Base-by-base conservation (phyloP, 2,888 invertebrate species). In the Neelides folsomi region DNA sequence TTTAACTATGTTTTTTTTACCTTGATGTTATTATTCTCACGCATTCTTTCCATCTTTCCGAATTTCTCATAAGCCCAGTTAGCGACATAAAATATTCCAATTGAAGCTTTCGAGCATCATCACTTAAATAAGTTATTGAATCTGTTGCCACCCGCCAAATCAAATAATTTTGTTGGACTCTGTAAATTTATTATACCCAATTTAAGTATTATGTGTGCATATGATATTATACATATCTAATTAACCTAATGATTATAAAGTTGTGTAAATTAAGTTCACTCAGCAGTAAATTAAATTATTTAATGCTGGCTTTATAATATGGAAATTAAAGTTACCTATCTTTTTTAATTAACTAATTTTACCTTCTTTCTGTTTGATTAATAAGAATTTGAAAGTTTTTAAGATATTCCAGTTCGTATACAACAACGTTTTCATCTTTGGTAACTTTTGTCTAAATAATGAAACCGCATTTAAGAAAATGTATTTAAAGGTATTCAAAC, bases 21-120 rank as follows among this genome's bases (percentile, higher is more conserved):
- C 63, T 64, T 53, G 62, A 61, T 47, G 62, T 58, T 16, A 61
- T 61, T 27, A 64, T 61, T 10, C 86, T 85, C 18, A 86, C 81
- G 68, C 90, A 92, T 69, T 90, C 88, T 73, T 89, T 89, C 92
- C 92, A 92, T 15, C 90, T 77, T 42, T 88, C 80, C 69, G 87
- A 86, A 51, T 86, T 75, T 68, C 87, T 86, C 0, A 86, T 84
- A 68, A 82, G 81, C 1, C 90, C 90, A 6, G 83, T 83, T 7
- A 90, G 74, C 0, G 81, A 81, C 0, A 86, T 84, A 48, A 82
- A 81, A 71, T 86, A 92, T 36, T 81, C 77, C 47, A 89, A 72
- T 68, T 89, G 87, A 0, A 87, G 75, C 48, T 82, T 80, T 3
- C 89, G 77, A 53, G 87, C 76, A 51, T 77, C 77, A 47, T 89